Conservation (phyloP, 1,140 invertebrate genomes). For the Cyclargus thomasi region DNA sequence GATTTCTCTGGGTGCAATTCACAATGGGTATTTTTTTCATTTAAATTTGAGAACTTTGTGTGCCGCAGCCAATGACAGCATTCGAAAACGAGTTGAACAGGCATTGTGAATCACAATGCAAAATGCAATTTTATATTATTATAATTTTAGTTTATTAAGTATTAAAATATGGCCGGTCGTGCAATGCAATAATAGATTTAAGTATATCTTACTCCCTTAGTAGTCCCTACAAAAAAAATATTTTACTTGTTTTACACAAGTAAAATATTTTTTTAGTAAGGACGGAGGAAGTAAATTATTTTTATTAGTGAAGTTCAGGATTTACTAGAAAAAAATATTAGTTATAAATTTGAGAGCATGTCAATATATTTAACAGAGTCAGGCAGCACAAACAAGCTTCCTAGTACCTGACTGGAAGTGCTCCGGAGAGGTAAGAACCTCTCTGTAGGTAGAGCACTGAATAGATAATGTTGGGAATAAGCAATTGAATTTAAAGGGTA, state of each 20-base stretch:
- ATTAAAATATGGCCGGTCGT: constrained; percentile 52
- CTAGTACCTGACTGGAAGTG: constrained; percentile 65
- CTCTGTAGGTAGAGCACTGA: constrained; percentile 40
- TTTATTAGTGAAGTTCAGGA: neutral
- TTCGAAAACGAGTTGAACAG: too few relatives aligned
- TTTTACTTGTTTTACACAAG: too few relatives aligned
- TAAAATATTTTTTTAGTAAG: too few relatives aligned
- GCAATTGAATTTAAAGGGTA: constrained; percentile 15
- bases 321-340: too few relatives aligned
- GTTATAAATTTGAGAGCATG: neutral
- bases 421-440: constrained; percentile 51
- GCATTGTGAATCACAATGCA: too few relatives aligned
- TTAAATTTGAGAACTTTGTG: too few relatives aligned
- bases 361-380: constrained; percentile 39
- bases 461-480: constrained; percentile 33
- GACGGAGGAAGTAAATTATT: neutral
- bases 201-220: neutral
- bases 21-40: too few relatives aligned
- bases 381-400: constrained; percentile 60
- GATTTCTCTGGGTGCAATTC: too few relatives aligned
- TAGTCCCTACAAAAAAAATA: too few relatives aligned
- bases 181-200: constrained; percentile 64
- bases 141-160: neutral
- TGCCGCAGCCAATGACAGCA: too few relatives aligned
- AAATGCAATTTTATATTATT: too few relatives aligned